Evolutionary conservation across 2,113 vertebrate species (phyloP).

Genomic region (Polypterus senegalus): DNA sequence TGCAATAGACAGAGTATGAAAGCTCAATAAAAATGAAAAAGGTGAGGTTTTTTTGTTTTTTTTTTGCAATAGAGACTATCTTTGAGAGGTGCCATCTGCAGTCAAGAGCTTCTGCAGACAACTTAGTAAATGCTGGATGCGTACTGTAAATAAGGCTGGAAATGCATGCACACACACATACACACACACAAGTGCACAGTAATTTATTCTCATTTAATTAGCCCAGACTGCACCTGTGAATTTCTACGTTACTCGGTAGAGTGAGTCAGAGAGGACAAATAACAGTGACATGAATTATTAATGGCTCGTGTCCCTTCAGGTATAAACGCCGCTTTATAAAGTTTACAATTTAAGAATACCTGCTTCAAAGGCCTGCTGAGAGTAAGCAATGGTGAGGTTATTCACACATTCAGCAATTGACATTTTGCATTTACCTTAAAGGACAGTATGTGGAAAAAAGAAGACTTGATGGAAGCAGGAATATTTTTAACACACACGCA

Average conservation of each 20-base stretch:
- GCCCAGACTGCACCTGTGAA: slow-evolving; percentile 20
- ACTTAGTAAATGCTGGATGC: not conserved
- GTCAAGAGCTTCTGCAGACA: slow-evolving; percentile 20
- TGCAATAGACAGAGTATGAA: too few relatives aligned
- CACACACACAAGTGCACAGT: slow-evolving; percentile 5
- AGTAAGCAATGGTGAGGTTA: slow-evolving; percentile 21
- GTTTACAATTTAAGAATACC: slow-evolving; percentile 22
- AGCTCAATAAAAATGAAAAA: too few relatives aligned
- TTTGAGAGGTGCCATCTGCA: slow-evolving; percentile 13
- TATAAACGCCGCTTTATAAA: slow-evolving; percentile 29
- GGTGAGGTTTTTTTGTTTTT: too few relatives aligned
- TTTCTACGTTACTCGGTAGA: slow-evolving; percentile 22
- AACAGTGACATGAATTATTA: slow-evolving; percentile 30
- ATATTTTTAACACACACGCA: too few relatives aligned
- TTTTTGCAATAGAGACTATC: too few relatives aligned
- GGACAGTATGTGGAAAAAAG: slow-evolving; percentile 31
- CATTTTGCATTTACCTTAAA: slow-evolving; percentile 32
- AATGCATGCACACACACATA: too few relatives aligned
- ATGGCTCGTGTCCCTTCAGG: slow-evolving; percentile 24
- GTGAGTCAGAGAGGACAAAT: slow-evolving; percentile 37
- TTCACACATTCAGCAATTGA: slow-evolving; percentile 17
- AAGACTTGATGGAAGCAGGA: slow-evolving; percentile 5
- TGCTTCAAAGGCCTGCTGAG: slow-evolving; percentile 15
- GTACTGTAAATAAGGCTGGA: slow-evolving; percentile 13
- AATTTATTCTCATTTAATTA: slow-evolving; percentile 29